Evolutionary conservation across 2,888 invertebrate genomes (phyloP).

Genomic region (Tribolium freemani): DNA sequence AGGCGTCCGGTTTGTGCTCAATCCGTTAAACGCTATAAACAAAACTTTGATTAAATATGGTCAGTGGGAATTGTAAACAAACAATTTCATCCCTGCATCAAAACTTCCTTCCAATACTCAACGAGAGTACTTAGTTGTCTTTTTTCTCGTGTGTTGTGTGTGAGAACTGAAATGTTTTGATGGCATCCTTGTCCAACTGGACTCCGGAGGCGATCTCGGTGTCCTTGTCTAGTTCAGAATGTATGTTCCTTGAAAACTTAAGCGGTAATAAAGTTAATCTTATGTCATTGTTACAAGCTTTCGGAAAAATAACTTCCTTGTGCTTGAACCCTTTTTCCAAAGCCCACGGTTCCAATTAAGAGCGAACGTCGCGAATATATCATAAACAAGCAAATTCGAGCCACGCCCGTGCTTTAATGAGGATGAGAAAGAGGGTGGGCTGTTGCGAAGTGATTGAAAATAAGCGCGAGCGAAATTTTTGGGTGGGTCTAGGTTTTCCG

Average conservation of each 20-base stretch:
- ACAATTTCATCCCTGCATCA: conserved; percentile 8
- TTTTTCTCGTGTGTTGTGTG: conserved; percentile 22
- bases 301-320: neutral
- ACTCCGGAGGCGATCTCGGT: neutral
- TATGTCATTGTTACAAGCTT: conserved; percentile 36
- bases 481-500: neutral
- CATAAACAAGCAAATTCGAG: conserved; percentile 20
- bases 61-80: conserved; percentile 13
- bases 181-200: conserved; percentile 15
- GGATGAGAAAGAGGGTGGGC: conserved; percentile 14
- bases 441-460: neutral
- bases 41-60: neutral
- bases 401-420: conserved; percentile 24
- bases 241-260: conserved; percentile 38
- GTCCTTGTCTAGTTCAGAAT: conserved; percentile 34
- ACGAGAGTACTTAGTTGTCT: conserved; percentile 23
- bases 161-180: conserved; percentile 37
- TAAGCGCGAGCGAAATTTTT: neutral
- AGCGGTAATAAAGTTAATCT: conserved; percentile 38
- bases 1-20: neutral
- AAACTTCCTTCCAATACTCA: conserved; percentile 31
- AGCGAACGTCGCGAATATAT: conserved; percentile 9
- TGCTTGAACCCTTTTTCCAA: neutral
- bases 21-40: neutral
- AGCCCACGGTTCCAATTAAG: conserved; percentile 2